A percentile compares a stretch with the other conserved stretches of the same genome.
Conservation (phyloP, 2,797 vertebrate genomes). For the Lophius americanus region DNA sequence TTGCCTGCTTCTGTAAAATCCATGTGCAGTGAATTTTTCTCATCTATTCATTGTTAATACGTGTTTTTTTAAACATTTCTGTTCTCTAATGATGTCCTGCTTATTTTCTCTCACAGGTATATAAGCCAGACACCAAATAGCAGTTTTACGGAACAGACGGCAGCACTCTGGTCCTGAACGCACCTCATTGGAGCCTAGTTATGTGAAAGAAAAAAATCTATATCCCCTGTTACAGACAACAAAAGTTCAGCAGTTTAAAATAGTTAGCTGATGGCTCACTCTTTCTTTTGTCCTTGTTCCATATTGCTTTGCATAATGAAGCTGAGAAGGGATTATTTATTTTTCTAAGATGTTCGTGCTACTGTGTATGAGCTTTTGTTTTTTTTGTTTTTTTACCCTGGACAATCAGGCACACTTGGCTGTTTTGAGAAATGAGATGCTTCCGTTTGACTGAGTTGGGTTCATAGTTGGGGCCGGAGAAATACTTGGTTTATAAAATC, state of each 20-base stretch:
- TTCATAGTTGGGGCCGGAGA: constrained; percentile 16
- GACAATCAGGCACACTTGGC: constrained; percentile 75
- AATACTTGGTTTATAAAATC: constrained; percentile 51
- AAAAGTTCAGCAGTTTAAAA: constrained; percentile 32
- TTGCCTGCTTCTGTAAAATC: constrained; percentile 48
- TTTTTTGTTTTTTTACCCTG: constrained; percentile 37
- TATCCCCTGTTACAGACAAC: constrained; percentile 30
- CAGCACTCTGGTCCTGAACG: constrained; percentile 45
- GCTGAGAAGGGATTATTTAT: constrained; percentile 62
- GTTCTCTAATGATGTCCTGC: constrained; percentile 16
- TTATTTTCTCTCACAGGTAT: constrained; percentile 62
- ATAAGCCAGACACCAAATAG: constrained; percentile 59
- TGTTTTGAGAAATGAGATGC: constrained; percentile 32
- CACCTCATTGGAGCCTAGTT: constrained; percentile 29
- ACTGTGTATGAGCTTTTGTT: constrained; percentile 30
- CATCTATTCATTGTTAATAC: constrained; percentile 8
- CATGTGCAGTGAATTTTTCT: constrained; percentile 33
- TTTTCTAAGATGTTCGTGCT: constrained; percentile 34
- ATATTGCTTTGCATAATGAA: constrained; percentile 36
- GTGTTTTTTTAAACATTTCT: background rate
- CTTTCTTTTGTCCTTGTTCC: constrained; percentile 24
- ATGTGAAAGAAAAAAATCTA: constrained; percentile 8
- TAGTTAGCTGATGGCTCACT: constrained; percentile 28
- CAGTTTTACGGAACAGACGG: constrained; percentile 39
- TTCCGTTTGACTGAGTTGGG: background rate